These are phyloP conservation scores for Cygnus olor DNA, from an alignment of 2,797 vertebrate species.

Conservation along the genomic window DNA sequence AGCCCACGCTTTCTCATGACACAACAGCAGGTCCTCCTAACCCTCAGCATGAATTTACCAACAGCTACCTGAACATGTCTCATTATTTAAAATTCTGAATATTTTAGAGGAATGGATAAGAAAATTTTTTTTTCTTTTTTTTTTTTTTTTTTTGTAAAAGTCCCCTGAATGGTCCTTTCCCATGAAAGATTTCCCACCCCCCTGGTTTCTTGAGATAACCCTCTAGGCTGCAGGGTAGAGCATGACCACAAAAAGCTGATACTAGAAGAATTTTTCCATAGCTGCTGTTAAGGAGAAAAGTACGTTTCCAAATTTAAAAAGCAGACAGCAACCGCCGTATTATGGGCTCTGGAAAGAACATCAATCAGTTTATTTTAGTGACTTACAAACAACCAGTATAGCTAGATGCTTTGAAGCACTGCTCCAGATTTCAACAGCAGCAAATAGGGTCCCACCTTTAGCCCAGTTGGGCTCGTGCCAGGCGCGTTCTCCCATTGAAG, in stretches of 20 bases:
- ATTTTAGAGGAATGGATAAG: neutral
- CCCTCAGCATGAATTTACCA: neutral
- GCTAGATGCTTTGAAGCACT: slow-evolving; percentile 12
- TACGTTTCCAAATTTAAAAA: slow-evolving; percentile 58
- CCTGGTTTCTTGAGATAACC: slow-evolving; percentile 1
- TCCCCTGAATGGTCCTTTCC: slow-evolving; percentile 1
- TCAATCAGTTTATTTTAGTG: slow-evolving; percentile 66
- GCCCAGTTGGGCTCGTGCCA: slow-evolving; percentile 43
- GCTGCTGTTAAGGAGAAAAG: slow-evolving; percentile 37
- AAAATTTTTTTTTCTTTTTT: too few relatives aligned
- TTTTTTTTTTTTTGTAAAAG: neutral
- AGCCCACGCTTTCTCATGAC: neutral
- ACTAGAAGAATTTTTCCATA: slow-evolving; percentile 48
- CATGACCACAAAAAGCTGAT: slow-evolving; percentile 1
- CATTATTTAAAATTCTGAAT: neutral
- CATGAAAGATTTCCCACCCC: slow-evolving; percentile 29
- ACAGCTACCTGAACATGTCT: neutral
- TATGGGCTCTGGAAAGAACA: slow-evolving; percentile 56
- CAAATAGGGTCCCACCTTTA: slow-evolving; percentile 4
- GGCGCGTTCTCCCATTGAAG: neutral
- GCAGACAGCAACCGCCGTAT: slow-evolving; percentile 21
- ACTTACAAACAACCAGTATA: slow-evolving; percentile 49
- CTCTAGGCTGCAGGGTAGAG: neutral
- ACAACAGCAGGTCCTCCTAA: neutral
- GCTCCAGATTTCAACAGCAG: slow-evolving; percentile 2